Percentiles rank a stretch among this genome's conserved stretches.
These are phyloP conservation scores for Linnaemya vulpina DNA, from an alignment of 2,888 invertebrate species.

Conservation along the genomic window DNA sequence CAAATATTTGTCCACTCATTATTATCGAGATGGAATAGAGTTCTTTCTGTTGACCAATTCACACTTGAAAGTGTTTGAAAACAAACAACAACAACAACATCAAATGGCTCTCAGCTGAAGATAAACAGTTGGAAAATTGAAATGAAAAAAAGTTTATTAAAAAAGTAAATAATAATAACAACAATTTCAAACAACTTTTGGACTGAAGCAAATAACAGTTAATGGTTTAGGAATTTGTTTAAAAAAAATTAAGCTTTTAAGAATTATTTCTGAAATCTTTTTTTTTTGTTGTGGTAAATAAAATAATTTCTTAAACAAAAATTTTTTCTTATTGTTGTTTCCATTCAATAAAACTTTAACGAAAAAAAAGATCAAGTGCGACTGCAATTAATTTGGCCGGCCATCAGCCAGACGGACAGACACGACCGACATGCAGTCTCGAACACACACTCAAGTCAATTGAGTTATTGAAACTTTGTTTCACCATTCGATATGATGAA, in stretches of 20 bases:
- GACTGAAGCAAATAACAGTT: background rate
- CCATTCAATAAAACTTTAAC: background rate
- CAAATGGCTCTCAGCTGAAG: conserved; percentile 11
- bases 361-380: background rate
- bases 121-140: background rate
- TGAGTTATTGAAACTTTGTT: conserved; percentile 40
- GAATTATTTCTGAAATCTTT: too few species aligned
- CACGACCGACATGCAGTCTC: background rate
- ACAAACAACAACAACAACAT: background rate
- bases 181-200: background rate
- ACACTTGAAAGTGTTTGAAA: conserved; percentile 19
- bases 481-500: conserved; percentile 35
- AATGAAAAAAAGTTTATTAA: background rate
- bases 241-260: background rate
- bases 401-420: background rate
- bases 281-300: too few species aligned
- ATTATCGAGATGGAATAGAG: background rate
- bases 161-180: background rate
- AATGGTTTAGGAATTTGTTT: too few species aligned
- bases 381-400: background rate
- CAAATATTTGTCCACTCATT: conserved; percentile 18
- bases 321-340: too few species aligned
- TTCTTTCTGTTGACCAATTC: conserved; percentile 29
- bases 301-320: too few species aligned
- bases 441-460: conserved; percentile 13